Percentiles rank a stretch among this genome's conserved stretches.
Evolutionary conservation across 2,113 vertebrate species (phyloP).

Genomic region (Dipodomys ordii): DNA sequence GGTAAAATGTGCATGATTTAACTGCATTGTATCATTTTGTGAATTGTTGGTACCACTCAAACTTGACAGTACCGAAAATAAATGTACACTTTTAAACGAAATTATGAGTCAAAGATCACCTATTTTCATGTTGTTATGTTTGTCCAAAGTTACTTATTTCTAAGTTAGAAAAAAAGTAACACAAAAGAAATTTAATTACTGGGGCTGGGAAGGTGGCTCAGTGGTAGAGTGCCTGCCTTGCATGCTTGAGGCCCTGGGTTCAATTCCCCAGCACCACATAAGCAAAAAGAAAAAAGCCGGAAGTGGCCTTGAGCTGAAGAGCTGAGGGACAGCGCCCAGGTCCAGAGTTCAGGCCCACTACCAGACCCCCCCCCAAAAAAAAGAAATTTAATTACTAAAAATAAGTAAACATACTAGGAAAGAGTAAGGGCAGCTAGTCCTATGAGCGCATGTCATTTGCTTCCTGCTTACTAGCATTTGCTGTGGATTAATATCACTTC

Average conservation of each 20-base stretch:
- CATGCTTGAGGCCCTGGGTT: too few relatives aligned
- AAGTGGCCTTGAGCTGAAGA: too few relatives aligned
- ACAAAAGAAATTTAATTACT: neutral
- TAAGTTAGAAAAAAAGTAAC: neutral
- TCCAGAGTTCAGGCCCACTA: too few relatives aligned
- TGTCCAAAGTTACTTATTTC: neutral
- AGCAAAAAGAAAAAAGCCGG: too few relatives aligned
- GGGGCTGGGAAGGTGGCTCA: too few relatives aligned
- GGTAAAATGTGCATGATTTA: neutral
- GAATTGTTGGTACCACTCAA: neutral
- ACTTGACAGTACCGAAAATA: neutral
- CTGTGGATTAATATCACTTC: neutral
- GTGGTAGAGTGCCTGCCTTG: too few relatives aligned
- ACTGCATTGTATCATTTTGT: neutral
- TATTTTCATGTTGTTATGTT: neutral
- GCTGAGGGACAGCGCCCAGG: too few relatives aligned
- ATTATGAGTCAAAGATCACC: neutral
- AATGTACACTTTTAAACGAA: constrained; percentile 36
- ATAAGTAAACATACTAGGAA: neutral
- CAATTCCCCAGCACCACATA: too few relatives aligned
- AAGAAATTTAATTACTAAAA: neutral
- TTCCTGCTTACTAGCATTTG: neutral
- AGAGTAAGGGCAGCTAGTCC: neutral
- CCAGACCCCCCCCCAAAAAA: too few relatives aligned
- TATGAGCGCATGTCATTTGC: too few relatives aligned